Base-by-base conservation (phyloP, 92 coral and sea anemone genomes). In the Heliopora coerulea region DNA sequence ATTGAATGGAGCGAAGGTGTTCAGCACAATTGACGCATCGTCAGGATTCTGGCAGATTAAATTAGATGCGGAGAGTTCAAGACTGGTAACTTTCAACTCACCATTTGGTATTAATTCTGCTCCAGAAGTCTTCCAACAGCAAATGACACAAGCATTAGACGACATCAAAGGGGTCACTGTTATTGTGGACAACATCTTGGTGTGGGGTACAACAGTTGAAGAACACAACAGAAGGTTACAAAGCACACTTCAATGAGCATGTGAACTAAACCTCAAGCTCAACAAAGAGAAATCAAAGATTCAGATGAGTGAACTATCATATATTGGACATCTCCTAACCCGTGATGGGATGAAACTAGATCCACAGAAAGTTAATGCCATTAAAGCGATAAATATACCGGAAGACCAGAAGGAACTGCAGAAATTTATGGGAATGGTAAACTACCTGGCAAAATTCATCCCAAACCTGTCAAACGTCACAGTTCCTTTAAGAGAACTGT, bases 391-490 rank as follows among this genome's bases (percentile, higher is more conserved):
- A 5, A 41, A 64, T 33, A 21, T 0, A 33, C 72, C 72, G 15
- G 52, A 64, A 64, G 72, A 64, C 54, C 33, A 64, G 72, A 40
- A 64, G 37, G 72, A 64, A 64, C 54, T 64, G 10, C 72, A 64
- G 52, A 64, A 28, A 21, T 64, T 64, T 25, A 35, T 30, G 49
- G 72, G 41, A 23, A 17, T 50, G 21, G 58, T 50, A 17, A 50
- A 50, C 17, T 50, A 35, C 41, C 54, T 64, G 2, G 72, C 50
- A 40, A 35, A 35, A 20, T 64, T 64, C 54, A 64, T 64, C 13
- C 72, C 72, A 35, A 64, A 64, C 26, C 72, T 35, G 20, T 64
- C 72, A 19, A 37, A 41, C 20, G 52, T 35, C 72, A 64, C 72
- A 31, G 72, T 41, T 19, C 72, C 72, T 17, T 44, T 64, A 8